Evolutionary conservation across 1,140 invertebrate genomes (phyloP), one percentile per base, ranked within the genome.

Genomic region (Ooceraea biroi): DNA sequence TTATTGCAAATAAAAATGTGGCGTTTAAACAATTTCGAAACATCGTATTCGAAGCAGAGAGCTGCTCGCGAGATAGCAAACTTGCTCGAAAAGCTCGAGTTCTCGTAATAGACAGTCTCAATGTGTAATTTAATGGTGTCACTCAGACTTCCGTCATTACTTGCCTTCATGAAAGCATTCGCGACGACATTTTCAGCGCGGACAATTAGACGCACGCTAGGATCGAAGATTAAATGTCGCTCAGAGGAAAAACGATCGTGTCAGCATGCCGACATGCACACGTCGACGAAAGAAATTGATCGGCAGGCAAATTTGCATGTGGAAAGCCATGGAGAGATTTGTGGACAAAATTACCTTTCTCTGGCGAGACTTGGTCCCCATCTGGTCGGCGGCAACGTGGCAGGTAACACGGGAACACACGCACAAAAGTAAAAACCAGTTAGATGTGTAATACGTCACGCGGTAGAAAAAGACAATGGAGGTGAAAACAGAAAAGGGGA

Each of bases 331-430:
- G 19, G n/a, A 58, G 19, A 66, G 19, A 66, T 82, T 78, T 17
- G 46, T 36, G 36, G 36, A 7, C 63, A 76, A 61, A 92, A 91
- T 95, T 94, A 95, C 95, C 95, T 95, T 95, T 93, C 94, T 94
- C 91, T 95, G 94, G 87, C 95, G 94, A 87, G 94, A 94, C 93
- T 95, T 95, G 82, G 94, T 94, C 91, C 95, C 94, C 95, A 95
- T 95, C 95, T 95, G 36, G 92, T 88, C 86, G 82, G 91, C 68
- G 86, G 86, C 36, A 44, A 50, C 25, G 52, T 74, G 83, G 78
- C 87, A 46, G 86, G 78, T 88, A 71, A 90, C 72, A 86, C 87
- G 87, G 88, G 85, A 92, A 91, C 90, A 92, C 83, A 91, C 82
- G 90, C 89, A 90, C 85, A 91, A 92, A 36, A 83, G 85, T 84